Evolutionary conservation across 2,797 vertebrate genomes (phyloP).

Genomic region (Lerista edwardsae): DNA sequence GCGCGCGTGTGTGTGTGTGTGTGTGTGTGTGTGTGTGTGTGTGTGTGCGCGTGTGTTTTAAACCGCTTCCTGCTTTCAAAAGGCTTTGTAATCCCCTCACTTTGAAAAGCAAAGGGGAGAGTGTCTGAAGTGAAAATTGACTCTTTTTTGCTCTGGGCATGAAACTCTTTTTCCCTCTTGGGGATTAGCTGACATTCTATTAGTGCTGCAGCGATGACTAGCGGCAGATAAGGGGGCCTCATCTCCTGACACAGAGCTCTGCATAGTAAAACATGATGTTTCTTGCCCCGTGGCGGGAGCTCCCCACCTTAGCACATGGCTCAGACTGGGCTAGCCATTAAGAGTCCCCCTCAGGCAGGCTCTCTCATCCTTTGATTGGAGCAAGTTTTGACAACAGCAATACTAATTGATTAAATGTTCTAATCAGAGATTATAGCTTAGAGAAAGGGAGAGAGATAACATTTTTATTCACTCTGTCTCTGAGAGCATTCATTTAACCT

Average conservation of each 20-base stretch:
- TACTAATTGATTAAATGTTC: slow-evolving; percentile 83
- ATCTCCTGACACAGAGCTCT: slow-evolving; percentile 54
- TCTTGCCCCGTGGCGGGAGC: slow-evolving; percentile 70
- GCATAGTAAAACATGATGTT: slow-evolving; percentile 63
- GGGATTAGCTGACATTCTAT: slow-evolving; percentile 55
- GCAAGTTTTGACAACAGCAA: slow-evolving; percentile 81
- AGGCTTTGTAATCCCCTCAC: neutral
- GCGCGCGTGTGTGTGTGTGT: too few species aligned
- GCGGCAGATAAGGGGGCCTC: slow-evolving; percentile 53
- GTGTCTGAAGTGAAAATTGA: slow-evolving; percentile 31
- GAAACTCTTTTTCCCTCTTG: neutral
- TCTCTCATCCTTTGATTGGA: slow-evolving; percentile 71
- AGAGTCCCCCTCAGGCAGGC: slow-evolving; percentile 51
- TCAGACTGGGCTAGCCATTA: slow-evolving; percentile 47
- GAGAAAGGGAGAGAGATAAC: slow-evolving; percentile 58
- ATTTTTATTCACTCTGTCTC: slow-evolving; percentile 56
- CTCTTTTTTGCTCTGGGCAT: slow-evolving; percentile 24
- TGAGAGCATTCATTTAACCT: slow-evolving; percentile 42
- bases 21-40: too few species aligned
- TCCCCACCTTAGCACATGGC: slow-evolving; percentile 51
- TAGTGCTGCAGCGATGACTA: slow-evolving; percentile 62
- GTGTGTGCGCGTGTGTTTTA: neutral
- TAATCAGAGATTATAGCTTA: slow-evolving; percentile 76
- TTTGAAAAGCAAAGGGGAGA: slow-evolving; percentile 20
- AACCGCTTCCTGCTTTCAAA: slow-evolving; percentile 33